These are phyloP conservation scores for Lepidonotus clava DNA, from an alignment of 2,888 invertebrate genomes.

Conservation along the genomic window DNA sequence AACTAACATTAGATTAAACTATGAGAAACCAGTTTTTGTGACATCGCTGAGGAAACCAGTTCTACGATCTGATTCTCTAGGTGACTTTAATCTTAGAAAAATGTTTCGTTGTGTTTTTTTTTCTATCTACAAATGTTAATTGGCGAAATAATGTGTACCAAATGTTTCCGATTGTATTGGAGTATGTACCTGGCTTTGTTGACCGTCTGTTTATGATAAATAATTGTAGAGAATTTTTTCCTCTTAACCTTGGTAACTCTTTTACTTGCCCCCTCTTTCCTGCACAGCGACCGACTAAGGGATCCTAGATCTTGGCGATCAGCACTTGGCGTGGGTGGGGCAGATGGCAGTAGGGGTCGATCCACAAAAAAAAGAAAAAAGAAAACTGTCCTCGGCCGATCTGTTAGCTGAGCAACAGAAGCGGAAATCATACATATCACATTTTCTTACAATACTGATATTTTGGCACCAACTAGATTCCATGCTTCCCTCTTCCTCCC, in stretches of 20 bases:
- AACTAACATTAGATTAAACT: constrained; percentile 10
- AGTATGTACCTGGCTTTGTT: constrained; percentile 42
- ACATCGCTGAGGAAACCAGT: background rate
- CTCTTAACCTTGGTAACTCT: constrained; percentile 23
- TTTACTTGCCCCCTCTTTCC: background rate
- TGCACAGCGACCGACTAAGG: background rate
- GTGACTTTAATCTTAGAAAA: too few species aligned
- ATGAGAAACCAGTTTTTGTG: background rate
- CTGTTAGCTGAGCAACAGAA: constrained; percentile 17
- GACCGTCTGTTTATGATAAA: constrained; percentile 41
- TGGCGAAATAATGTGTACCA: constrained; percentile 17
- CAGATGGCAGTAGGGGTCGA: background rate
- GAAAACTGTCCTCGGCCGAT: background rate
- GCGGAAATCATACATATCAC: constrained; percentile 48
- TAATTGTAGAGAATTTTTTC: constrained; percentile 28
- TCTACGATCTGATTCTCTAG: background rate
- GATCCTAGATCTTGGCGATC: background rate
- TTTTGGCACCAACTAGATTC: constrained; percentile 33
- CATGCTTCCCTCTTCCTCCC: constrained; percentile 30
- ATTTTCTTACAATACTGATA: constrained; percentile 48
- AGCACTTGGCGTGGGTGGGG: constrained; percentile 26
- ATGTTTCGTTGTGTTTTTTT: constrained; percentile 2
- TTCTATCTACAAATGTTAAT: constrained; percentile 9
- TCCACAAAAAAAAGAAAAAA: background rate
- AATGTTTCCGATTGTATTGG: constrained; percentile 45